Base-by-base conservation (phyloP, 2,113 vertebrate species). In the Nycticorax nycticorax region DNA sequence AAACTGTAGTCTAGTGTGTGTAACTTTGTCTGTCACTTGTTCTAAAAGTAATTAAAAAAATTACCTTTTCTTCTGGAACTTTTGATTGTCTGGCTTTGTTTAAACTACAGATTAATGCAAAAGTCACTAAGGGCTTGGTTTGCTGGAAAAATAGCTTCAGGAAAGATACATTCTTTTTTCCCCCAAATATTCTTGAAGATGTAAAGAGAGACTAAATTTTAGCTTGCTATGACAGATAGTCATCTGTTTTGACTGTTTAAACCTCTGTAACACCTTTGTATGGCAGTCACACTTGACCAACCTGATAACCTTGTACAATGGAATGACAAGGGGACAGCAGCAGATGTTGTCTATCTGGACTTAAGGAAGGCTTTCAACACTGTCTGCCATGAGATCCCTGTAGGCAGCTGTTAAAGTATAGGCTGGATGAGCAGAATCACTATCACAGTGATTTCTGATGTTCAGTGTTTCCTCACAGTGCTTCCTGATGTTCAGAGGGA, bases 11-110 rank as follows among this genome's bases (percentile, higher is more conserved):
- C 39, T 81, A 69, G 62, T 73, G 47, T 68, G 68, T 80, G 47
- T 66, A 89, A 86, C 92, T 96, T 95, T 96, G 39, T 39, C 43
- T 82, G 41, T 79, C 62, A 88, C 52, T 87, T 95, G 89, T 92
- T 97, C 95, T 89, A 96, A 96, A 95, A 8, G 19, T 86, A 93
- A 79, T 93, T 93, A 4, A 18, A 43, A 53, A 55, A 21, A 21
- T 16, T 41, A 27, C 62, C 7, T 81, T 84, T 80, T 96, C 68
- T 91, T 55, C 77, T 78, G 80, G 66, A 85, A 41, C 35, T 35
- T 33, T 96, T 94, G 55, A 86, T 92, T 97, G n/a, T 35, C 55
- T 91, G 47, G n/a, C 27, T 88, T 27, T 72, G 39, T 91, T 96
- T 96, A 59, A 93, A 92, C 33, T 50, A 62, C 50, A 68, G 43